phyloP scores from a whole-genome alignment of 2,113 vertebrate genomes.

The Anoura caudifer region DNA sequence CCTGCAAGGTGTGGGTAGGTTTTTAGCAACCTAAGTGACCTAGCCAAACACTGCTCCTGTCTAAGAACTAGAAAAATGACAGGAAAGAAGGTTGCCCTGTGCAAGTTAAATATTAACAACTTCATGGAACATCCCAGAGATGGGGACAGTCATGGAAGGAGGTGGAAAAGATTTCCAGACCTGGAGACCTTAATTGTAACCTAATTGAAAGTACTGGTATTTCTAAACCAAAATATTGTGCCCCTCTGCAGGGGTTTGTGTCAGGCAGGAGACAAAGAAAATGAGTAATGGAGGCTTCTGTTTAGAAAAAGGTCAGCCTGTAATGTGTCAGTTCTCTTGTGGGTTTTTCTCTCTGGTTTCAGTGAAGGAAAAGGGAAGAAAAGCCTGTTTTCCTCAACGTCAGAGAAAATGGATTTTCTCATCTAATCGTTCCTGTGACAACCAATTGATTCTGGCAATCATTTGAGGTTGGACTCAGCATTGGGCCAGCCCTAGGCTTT shows the following conservation, averaged over 20 bases:
- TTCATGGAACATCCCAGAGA: neutral
- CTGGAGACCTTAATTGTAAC: neutral
- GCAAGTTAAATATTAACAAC: neutral
- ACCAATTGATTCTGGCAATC: neutral
- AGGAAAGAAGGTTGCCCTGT: neutral
- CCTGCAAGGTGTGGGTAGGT: neutral
- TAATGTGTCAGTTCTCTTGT: neutral
- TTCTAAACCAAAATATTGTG: neutral
- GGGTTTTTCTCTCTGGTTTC: neutral
- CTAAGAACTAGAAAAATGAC: neutral
- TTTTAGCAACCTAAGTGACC: neutral
- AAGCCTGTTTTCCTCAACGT: neutral
- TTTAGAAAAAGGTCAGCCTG: neutral
- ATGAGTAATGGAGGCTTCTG: neutral
- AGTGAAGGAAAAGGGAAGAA: neutral
- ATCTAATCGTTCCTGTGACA: neutral
- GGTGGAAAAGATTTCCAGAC: neutral
- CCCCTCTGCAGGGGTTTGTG: neutral
- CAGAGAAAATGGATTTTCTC: neutral
- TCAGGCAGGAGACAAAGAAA: neutral
- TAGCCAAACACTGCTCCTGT: neutral
- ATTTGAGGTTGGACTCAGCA: neutral
- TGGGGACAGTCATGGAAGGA: neutral
- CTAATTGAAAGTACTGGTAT: neutral
- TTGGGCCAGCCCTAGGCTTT: neutral